These are phyloP conservation scores for Loripinus fragilis DNA, from an alignment of 2,888 invertebrate genomes.

Conservation along the genomic window DNA sequence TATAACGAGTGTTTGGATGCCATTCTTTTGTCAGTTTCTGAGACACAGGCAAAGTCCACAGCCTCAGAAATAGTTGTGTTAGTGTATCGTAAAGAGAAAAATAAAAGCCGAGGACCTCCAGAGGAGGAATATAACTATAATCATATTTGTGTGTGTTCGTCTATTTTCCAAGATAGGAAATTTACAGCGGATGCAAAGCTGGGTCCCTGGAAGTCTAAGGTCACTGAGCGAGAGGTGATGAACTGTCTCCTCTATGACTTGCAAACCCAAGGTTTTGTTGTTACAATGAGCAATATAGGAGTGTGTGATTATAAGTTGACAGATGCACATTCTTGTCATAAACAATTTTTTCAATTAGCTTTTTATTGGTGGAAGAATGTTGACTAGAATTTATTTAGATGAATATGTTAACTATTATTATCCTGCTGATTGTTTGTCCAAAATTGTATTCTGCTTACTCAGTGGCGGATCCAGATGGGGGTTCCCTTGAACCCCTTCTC, in stretches of 20 bases:
- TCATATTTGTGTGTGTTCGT: slow-evolving; percentile 57
- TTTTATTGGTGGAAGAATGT: slow-evolving; percentile 66
- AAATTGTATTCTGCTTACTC: too few species aligned
- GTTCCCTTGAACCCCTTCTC: too few species aligned
- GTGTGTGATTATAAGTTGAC: slow-evolving; percentile 56
- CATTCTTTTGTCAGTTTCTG: slow-evolving; percentile 51
- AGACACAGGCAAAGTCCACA: slow-evolving; percentile 42
- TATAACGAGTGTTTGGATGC: slow-evolving; percentile 63
- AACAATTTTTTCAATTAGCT: slow-evolving; percentile 51
- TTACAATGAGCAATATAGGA: slow-evolving; percentile 48
- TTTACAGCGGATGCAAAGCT: slow-evolving; percentile 56
- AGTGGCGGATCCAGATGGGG: too few species aligned
- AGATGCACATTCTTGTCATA: slow-evolving; percentile 46
- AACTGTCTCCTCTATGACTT: slow-evolving; percentile 67
- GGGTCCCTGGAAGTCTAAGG: slow-evolving; percentile 63
- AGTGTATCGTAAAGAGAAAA: slow-evolving; percentile 49
- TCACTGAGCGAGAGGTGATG: slow-evolving; percentile 65
- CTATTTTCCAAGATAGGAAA: slow-evolving; percentile 34
- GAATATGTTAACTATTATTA: too few species aligned
- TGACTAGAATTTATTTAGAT: too few species aligned
- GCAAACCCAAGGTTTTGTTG: slow-evolving; percentile 62
- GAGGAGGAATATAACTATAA: slow-evolving; percentile 55
- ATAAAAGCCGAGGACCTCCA: not conserved
- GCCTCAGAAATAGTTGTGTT: slow-evolving; percentile 56
- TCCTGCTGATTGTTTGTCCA: too few species aligned